Conservation (phyloP, 1,140 invertebrate genomes). For the Callitettix versicolor region DNA sequence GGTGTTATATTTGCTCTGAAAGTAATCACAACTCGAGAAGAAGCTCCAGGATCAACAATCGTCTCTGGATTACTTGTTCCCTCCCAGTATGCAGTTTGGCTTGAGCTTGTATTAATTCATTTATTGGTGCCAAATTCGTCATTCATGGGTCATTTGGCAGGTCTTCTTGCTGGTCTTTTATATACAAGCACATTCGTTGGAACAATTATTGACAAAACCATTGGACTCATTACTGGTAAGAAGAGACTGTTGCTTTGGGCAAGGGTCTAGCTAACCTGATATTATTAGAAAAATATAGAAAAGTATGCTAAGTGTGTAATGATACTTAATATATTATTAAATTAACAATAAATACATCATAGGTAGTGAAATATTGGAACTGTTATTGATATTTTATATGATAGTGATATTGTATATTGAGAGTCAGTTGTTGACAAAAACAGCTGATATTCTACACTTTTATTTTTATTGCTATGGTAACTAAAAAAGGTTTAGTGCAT, state of each 20-base stretch:
- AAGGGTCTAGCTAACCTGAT: too few relatives aligned
- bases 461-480: too few relatives aligned
- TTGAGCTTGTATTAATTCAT: conserved; percentile 55
- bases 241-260: neutral
- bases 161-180: conserved; percentile 53
- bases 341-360: too few relatives aligned
- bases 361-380: too few relatives aligned
- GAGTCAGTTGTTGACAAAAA: too few relatives aligned
- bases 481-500: too few relatives aligned
- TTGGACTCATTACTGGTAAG: conserved; percentile 32
- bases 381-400: too few relatives aligned
- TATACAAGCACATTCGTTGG: conserved; percentile 52
- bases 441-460: too few relatives aligned
- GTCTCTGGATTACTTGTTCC: conserved; percentile 45
- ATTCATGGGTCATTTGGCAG: conserved; percentile 54
- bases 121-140: conserved; percentile 48
- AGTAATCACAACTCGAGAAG: conserved; percentile 44
- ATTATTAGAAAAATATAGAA: too few relatives aligned
- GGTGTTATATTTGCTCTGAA: conserved; percentile 54
- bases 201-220: conserved; percentile 37
- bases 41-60: conserved; percentile 34
- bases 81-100: conserved; percentile 50
- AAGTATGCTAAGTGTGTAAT: too few relatives aligned
- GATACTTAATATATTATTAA: too few relatives aligned
- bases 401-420: too few relatives aligned